Percentiles rank a stretch among this genome's conserved stretches.
phyloP scores from a whole-genome alignment of 92 coral and sea anemone species.

The Phymanthus crucifer region DNA sequence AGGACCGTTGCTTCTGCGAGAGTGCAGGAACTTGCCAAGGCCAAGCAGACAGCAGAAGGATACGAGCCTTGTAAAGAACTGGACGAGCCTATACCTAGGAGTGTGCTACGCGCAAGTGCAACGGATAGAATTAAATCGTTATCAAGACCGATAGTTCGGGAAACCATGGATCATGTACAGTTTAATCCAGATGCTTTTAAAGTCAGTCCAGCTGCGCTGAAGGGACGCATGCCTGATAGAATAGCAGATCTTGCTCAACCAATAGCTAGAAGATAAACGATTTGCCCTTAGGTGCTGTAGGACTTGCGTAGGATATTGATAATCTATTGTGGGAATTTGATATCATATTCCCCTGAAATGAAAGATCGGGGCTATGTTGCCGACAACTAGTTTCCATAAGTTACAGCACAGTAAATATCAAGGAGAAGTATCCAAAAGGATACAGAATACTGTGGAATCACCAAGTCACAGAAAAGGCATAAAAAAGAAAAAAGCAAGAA shows the following conservation, averaged over 20 bases:
- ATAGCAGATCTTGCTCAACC: slow-evolving; percentile 89
- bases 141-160: slow-evolving; percentile 77
- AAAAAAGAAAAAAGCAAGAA: no score
- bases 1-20: slow-evolving; percentile 83
- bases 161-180: slow-evolving; percentile 89
- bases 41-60: slow-evolving; percentile 81
- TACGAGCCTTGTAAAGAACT: slow-evolving; percentile 69
- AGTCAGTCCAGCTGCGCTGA: slow-evolving; percentile 82
- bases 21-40: slow-evolving; percentile 77
- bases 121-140: slow-evolving; percentile 79
- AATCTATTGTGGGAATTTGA: not conserved
- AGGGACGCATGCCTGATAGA: slow-evolving; percentile 74
- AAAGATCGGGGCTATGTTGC: not conserved
- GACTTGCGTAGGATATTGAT: not conserved
- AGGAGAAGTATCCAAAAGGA: no score
- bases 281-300: not conserved
- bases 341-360: not conserved
- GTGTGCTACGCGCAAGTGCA: slow-evolving; percentile 78
- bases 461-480: no score
- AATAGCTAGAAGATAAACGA: slow-evolving; percentile 43
- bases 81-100: slow-evolving; percentile 67
- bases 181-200: slow-evolving; percentile 92
- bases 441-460: no score
- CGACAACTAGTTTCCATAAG: not conserved
- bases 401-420: no score